Percentiles rank a stretch among this genome's conserved stretches.
phyloP scores from a whole-genome alignment of 2,113 vertebrate genomes.

The Falcunculus frontatus region DNA sequence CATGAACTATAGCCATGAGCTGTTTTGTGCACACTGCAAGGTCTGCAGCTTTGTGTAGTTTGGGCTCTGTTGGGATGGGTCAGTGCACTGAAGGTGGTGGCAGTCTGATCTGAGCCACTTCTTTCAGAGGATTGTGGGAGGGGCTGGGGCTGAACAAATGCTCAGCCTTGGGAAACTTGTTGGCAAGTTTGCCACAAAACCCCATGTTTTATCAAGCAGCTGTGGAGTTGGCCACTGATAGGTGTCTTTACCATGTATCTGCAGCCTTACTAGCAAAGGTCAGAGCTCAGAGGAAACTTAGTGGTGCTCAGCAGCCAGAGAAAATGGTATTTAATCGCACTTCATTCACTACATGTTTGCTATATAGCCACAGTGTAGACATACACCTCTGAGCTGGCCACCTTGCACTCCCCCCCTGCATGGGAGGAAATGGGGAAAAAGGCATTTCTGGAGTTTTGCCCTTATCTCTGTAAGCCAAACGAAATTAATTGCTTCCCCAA shows the following conservation, averaged over 20 bases:
- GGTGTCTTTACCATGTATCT: neutral
- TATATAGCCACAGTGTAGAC: neutral
- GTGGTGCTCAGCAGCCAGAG: neutral
- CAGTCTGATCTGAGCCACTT: neutral
- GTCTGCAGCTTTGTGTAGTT: neutral
- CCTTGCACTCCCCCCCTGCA: neutral
- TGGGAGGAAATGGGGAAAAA: neutral
- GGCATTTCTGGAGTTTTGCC: neutral
- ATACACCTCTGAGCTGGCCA: neutral
- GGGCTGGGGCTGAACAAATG: neutral
- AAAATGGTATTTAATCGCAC: neutral
- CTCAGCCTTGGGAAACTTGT: neutral
- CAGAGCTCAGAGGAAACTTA: neutral
- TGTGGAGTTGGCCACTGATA: neutral
- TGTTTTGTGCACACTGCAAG: neutral
- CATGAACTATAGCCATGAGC: neutral
- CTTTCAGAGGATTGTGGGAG: neutral
- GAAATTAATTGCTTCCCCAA: neutral
- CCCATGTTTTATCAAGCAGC: neutral
- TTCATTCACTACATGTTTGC: neutral
- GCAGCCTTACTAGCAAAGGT: neutral
- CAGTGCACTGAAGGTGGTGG: neutral
- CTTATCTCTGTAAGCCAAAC: neutral
- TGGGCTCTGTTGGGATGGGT: neutral
- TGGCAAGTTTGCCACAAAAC: neutral